A percentile compares a stretch with the other conserved stretches of the same genome.
Conservation (phyloP, 2,888 invertebrate genomes). For the Sthenelais limicola region DNA sequence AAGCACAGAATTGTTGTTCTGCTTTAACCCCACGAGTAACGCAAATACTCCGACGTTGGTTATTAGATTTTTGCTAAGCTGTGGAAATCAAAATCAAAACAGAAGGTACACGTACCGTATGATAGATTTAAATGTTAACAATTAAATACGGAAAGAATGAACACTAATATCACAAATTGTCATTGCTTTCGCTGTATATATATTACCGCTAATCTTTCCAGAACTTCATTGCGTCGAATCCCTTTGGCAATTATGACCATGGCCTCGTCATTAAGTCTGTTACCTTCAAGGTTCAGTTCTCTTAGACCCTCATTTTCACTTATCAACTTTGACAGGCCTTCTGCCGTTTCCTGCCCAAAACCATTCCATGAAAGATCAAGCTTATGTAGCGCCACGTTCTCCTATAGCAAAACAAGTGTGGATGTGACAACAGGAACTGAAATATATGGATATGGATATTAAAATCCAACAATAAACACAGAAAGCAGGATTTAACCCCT, state of each 20-base stretch:
- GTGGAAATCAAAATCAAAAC: too few species aligned
- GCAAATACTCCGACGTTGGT: conserved; percentile 27
- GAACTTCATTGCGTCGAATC: neutral
- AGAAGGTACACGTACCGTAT: too few species aligned
- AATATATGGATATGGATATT: neutral
- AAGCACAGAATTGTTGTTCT: conserved; percentile 19
- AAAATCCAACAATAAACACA: neutral
- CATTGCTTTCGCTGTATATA: too few species aligned
- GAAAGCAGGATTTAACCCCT: neutral
- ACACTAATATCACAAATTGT: too few species aligned
- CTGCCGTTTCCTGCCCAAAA: conserved; percentile 22
- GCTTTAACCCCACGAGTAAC: conserved; percentile 1
- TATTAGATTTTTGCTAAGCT: conserved; percentile 25
- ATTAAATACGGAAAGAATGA: too few species aligned
- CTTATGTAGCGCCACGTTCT: conserved; percentile 6
- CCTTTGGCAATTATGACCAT: conserved; percentile 7
- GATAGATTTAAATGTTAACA: too few species aligned
- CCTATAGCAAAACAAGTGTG: neutral
- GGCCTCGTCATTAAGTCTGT: conserved; percentile 28
- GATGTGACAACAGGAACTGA: neutral
- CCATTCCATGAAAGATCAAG: conserved; percentile 28
- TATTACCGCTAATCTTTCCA: conserved; percentile 26
- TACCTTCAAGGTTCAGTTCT: conserved; percentile 14
- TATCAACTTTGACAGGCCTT: neutral
- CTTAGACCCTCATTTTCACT: conserved; percentile 19